Evolutionary conservation across 2,888 invertebrate species (phyloP), one percentile per base, ranked within the genome.

Genomic region (Peribatodes rhomboidaria): DNA sequence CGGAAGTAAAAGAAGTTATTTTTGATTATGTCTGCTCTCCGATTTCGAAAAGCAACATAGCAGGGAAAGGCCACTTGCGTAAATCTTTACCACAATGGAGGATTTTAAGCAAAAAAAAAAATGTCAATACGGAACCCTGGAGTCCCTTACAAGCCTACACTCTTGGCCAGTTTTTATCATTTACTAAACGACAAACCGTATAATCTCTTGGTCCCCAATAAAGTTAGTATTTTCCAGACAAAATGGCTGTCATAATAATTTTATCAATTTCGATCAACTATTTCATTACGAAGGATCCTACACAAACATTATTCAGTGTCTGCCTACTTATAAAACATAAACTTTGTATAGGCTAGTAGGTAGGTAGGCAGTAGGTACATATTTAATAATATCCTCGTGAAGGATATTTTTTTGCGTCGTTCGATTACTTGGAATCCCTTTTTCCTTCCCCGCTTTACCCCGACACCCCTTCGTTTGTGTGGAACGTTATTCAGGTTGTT

Each of bases 281-380:
- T n/a, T 10, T 31, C 14, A 16, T 31, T 13, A 8, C 46, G 20
- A 56, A 61, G 44, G 56, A 64, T 56, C 27, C 41, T 27, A 50
- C 46, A 37, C 46, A 44, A 55, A 37, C 50, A 50, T 60, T 59
- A 55, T 60, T 60, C 33, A 41, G 14, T 22, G 22, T 22, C 22
- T 31, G n/a, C 11, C 53, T 39, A 52, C 41, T 63, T 57, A 57
- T 47, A 65, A 72, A 63, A 60, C 65, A 67, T 67, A 65, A 63
- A 57, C 35, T 55, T 49, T 65, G 57, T 52, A 57, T 58, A 44
- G 44, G 31, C 16, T 44, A 46, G 33, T 54, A 55, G n/a, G n/a
- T n/a, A n/a, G n/a, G n/a, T n/a, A n/a, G n/a, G n/a, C n/a, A n/a
- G n/a, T n/a, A n/a, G 44, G 31, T 35, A 44, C 44, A 33, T 55